These are phyloP conservation scores for Pangasius larnaudii DNA, from an alignment of 2,797 vertebrate genomes.

Conservation along the genomic window DNA sequence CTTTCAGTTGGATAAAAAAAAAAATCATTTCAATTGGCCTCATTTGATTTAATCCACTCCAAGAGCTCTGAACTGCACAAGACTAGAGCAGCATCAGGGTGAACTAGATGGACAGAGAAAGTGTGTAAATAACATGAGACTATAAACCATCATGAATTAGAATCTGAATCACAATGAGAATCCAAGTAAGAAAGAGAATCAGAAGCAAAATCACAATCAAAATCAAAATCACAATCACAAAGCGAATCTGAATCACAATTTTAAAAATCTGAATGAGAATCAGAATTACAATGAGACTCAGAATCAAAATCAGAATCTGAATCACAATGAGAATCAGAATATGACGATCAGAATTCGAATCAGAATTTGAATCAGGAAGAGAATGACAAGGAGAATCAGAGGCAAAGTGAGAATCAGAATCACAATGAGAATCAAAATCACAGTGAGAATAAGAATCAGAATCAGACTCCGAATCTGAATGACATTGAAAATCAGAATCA, in stretches of 20 bases:
- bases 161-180: background rate
- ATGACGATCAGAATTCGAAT: background rate
- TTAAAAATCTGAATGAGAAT: background rate
- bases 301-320: background rate
- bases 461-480: background rate
- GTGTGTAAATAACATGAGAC: background rate
- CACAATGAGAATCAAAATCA: background rate
- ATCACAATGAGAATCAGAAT: background rate
- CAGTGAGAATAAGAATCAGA: background rate
- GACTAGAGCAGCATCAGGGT: background rate
- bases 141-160: background rate
- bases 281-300: background rate
- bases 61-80: background rate
- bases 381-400: background rate
- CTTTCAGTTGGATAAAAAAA: constrained; percentile 58
- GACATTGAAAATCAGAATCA: background rate
- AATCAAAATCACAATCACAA: background rate
- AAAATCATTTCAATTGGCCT: constrained; percentile 11
- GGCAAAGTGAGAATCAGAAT: background rate
- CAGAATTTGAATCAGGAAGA: background rate
- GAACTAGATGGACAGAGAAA: background rate
- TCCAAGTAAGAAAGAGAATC: background rate
- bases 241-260: background rate
- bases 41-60: constrained; percentile 8
- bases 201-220: background rate